phyloP scores from a whole-genome alignment of 1,140 invertebrate genomes.

The Calephelis nemesis region DNA sequence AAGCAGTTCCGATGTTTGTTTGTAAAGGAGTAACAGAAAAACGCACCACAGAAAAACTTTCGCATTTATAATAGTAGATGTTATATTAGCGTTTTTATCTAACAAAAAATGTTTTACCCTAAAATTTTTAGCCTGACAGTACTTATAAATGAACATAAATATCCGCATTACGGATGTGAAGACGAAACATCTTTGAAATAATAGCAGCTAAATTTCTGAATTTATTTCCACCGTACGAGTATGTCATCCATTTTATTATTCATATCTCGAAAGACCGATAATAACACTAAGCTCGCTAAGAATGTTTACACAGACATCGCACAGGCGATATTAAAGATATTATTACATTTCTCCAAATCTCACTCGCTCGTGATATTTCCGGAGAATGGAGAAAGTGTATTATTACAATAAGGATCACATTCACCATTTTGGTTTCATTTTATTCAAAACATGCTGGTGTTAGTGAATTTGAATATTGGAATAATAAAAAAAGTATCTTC shows the following conservation, averaged over 20 bases:
- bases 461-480: background rate
- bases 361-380: slow-evolving; percentile 10
- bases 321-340: slow-evolving; percentile 55
- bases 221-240: slow-evolving; percentile 1
- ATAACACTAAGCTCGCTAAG: slow-evolving; percentile 43
- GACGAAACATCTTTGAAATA: slow-evolving; percentile 7
- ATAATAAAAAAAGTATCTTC: too few species aligned
- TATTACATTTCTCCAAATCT: slow-evolving; percentile 51
- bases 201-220: slow-evolving; percentile 1
- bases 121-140: too few species aligned
- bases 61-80: too few species aligned
- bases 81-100: too few species aligned
- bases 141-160: background rate
- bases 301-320: slow-evolving; percentile 49
- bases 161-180: background rate
- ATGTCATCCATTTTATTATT: slow-evolving; percentile 42
- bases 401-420: background rate
- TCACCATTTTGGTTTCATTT: slow-evolving; percentile 1
- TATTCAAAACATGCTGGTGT: background rate
- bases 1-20: too few species aligned
- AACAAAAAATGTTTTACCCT: too few species aligned
- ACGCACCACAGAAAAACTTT: too few species aligned
- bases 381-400: slow-evolving; percentile 12
- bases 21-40: too few species aligned
- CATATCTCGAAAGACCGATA: slow-evolving; percentile 37